Evolutionary conservation across 2,113 vertebrate genomes (phyloP).

Genomic region (Tyrannus savana): DNA sequence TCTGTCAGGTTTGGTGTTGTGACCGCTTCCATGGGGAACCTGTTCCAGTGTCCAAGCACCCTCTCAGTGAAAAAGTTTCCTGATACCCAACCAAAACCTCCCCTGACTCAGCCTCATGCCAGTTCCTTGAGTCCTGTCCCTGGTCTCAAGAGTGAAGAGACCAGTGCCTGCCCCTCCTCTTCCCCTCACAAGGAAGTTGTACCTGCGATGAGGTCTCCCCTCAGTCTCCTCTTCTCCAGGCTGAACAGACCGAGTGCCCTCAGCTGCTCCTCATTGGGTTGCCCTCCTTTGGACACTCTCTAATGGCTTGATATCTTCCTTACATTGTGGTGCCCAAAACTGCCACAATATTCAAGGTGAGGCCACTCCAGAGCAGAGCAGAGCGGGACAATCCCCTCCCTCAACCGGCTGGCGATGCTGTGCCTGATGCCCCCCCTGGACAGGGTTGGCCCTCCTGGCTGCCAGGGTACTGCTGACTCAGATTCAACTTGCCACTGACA

Average conservation of each 20-base stretch:
- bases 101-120: neutral
- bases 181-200: neutral
- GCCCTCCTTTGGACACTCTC: neutral
- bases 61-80: neutral
- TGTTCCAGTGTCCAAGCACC: neutral
- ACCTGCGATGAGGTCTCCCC: neutral
- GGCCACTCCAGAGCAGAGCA: neutral
- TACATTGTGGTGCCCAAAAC: neutral
- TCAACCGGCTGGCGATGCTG: rapidly evolving
- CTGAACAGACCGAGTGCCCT: neutral
- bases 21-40: neutral
- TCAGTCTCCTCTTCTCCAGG: neutral
- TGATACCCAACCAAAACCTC: neutral
- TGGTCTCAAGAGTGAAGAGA: neutral
- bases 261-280: neutral
- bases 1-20: neutral
- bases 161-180: neutral
- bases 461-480: neutral
- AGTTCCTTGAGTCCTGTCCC: neutral
- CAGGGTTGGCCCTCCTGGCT: neutral
- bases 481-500: neutral
- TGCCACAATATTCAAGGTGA: neutral
- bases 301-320: neutral
- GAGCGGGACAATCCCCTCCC: neutral
- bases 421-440: neutral